A percentile compares a stretch with the other conserved stretches of the same genome.
These are phyloP conservation scores for Sebastolobus alascanus DNA, from an alignment of 2,797 vertebrate species.

Conservation along the genomic window DNA sequence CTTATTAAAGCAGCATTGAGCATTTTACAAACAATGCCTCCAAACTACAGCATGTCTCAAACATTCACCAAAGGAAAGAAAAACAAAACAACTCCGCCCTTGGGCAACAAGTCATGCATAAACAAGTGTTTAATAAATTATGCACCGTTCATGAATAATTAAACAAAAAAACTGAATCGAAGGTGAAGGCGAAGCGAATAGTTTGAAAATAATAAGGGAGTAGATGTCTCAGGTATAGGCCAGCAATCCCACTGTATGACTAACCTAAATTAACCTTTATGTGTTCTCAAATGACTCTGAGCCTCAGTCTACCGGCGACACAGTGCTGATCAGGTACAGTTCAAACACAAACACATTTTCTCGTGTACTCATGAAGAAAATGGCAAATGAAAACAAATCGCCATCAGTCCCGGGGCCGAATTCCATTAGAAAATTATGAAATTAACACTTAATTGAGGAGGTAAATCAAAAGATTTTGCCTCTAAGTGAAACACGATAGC, in stretches of 20 bases:
- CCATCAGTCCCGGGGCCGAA: not conserved
- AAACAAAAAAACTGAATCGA: conserved; percentile 69
- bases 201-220: conserved; percentile 60
- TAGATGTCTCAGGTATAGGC: conserved; percentile 12
- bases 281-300: conserved; percentile 20
- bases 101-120: conserved; percentile 74
- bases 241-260: not conserved
- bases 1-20: conserved; percentile 27
- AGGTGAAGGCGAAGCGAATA: conserved; percentile 55
- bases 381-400: conserved; percentile 55
- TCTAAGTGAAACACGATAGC: conserved; percentile 41
- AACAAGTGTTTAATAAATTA: conserved; percentile 77
- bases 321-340: conserved; percentile 3
- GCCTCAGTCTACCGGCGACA: not conserved
- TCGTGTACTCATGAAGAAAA: conserved; percentile 1
- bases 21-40: conserved; percentile 56
- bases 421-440: conserved; percentile 39
- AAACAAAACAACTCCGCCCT: conserved; percentile 73
- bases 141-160: conserved; percentile 78
- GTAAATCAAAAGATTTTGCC: conserved; percentile 52
- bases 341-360: not conserved
- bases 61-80: conserved; percentile 61
- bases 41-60: conserved; percentile 51
- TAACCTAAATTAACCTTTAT: conserved; percentile 44
- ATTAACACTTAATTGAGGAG: conserved; percentile 44